These are phyloP conservation scores for Rhagoletis pomonella DNA, from an alignment of 1,140 invertebrate genomes.

Conservation along the genomic window DNA sequence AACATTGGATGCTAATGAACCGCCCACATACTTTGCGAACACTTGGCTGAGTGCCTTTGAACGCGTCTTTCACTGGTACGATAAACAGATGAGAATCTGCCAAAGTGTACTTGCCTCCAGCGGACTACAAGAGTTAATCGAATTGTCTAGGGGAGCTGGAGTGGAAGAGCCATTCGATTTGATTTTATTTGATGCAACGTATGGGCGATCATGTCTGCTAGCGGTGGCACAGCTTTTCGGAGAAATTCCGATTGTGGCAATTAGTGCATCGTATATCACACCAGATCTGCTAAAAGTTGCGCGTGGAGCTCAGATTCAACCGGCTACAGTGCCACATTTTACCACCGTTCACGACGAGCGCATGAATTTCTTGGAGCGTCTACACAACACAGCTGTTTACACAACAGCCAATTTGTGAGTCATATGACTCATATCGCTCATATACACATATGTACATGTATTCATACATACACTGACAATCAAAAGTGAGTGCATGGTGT, in stretches of 20 bases:
- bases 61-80: slow-evolving; percentile 64
- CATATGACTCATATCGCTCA: too few species aligned
- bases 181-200: slow-evolving; percentile 65
- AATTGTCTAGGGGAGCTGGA: not conserved
- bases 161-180: slow-evolving; percentile 59
- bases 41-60: slow-evolving; percentile 54
- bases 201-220: slow-evolving; percentile 62
- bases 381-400: slow-evolving; percentile 66
- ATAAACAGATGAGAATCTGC: slow-evolving; percentile 61
- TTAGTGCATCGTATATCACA: slow-evolving; percentile 64
- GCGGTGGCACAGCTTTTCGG: slow-evolving; percentile 4
- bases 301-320: slow-evolving; percentile 61
- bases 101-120: slow-evolving; percentile 43
- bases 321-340: slow-evolving; percentile 62
- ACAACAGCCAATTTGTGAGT: slow-evolving; percentile 62
- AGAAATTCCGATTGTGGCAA: slow-evolving; percentile 60
- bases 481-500: too few species aligned
- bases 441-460: not conserved
- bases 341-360: slow-evolving; percentile 55
- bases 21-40: not conserved
- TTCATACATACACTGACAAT: not conserved
- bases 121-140: not conserved
- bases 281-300: slow-evolving; percentile 57
- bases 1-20: not conserved
- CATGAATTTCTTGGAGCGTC: slow-evolving; percentile 66